Base-by-base conservation (phyloP, 2,888 invertebrate genomes). In the Callinectes sapidus region DNA sequence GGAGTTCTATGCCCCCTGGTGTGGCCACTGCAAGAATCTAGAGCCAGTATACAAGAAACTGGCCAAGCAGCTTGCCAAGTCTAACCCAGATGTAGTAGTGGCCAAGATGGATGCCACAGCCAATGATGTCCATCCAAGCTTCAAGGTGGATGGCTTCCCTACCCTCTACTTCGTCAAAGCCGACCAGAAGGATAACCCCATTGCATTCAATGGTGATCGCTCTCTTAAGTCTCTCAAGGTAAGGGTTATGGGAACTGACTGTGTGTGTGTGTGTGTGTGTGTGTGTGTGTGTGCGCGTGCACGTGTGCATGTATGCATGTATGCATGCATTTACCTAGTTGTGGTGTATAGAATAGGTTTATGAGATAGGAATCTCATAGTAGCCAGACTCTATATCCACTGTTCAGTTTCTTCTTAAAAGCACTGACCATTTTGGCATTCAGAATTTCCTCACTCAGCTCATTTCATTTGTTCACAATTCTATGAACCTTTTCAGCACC, bases 1-100 rank as follows among this genome's bases (percentile, higher is more conserved):
- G 92, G 96, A 96, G 95, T 96, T 97, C 94, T 96, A 96, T 95
- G 96, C 97, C 8, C 97, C 97, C 2, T 97, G 96, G 96, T 95
- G 96, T 95, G 96, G 96, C 2, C 96, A 96, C 95, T 96, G 96
- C 95, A 96, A 96, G 95, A 95, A 95, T 61, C 95, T 97, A 85
- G 96, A 96, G 94, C 96, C 96, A 18, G 95, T 95, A 16, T 96
- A 96, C 95, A 96, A 95, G 90, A 95, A 96, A 88, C 95, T 95
- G 13, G 95, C 95, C 39, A 95, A 95, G 92, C 95, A 95, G n/a
- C 92, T 95, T 93, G 92, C 94, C 10, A 94, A 95, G 10, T 94
- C 95, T 87, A 95, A 95, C 42, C 93, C 94, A 55, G 94, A 95
- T 81, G 91, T 96, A 42, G 90, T 95, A 3, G 95, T 96, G 87